phyloP scores from a whole-genome alignment of 2,888 invertebrate genomes.

The Gryllus longicercus region DNA sequence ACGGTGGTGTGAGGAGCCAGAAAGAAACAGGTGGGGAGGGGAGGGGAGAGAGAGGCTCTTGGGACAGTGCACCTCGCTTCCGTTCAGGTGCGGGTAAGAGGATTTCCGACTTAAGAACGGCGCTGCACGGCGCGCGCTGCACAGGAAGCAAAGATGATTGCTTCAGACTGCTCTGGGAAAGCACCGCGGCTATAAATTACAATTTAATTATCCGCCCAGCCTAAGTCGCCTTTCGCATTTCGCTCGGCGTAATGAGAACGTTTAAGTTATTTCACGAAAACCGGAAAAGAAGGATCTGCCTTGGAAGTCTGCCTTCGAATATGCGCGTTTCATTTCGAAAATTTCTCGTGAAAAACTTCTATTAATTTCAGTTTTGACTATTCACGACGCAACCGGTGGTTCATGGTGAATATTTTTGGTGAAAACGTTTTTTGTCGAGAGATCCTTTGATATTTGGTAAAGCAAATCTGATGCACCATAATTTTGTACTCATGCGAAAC shows the following conservation, averaged over 20 bases:
- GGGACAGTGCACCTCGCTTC: background rate
- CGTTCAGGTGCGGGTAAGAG: slow-evolving; percentile 17
- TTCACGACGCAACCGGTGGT: background rate
- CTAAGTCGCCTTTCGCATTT: slow-evolving; percentile 1
- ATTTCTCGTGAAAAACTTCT: background rate
- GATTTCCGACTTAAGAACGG: background rate
- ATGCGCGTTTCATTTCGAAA: background rate
- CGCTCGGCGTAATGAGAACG: slow-evolving; percentile 7
- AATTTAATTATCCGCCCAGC: slow-evolving; percentile 6
- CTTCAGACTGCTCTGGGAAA: slow-evolving; percentile 6
- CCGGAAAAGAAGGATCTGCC: background rate
- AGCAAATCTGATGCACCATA: no score
- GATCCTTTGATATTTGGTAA: background rate
- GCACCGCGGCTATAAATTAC: slow-evolving; percentile 1
- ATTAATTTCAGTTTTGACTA: background rate
- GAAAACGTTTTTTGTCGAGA: background rate
- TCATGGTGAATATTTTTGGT: background rate
- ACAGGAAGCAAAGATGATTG: slow-evolving; percentile 17
- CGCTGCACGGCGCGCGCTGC: background rate
- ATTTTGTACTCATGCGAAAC: no score
- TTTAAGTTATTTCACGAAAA: background rate
- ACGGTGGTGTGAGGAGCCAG: background rate
- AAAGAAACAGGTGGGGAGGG: background rate
- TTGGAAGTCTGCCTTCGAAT: background rate
- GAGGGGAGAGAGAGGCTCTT: background rate